Base-by-base conservation (phyloP, 2,888 invertebrate species). In the Stenchaetothrips biformis region DNA sequence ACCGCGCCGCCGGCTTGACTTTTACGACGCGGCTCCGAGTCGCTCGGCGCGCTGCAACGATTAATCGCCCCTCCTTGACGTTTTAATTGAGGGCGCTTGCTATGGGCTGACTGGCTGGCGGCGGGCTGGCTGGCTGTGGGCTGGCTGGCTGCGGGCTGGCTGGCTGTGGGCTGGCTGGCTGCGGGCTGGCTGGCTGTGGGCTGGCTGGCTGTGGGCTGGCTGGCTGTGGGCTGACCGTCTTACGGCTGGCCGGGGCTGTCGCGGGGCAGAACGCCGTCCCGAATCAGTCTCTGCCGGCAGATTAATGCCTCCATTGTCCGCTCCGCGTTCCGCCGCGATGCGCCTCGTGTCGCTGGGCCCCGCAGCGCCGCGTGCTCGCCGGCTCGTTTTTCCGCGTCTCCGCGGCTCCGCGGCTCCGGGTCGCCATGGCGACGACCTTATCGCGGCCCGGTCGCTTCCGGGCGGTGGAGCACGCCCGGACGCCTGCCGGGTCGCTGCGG, bases 51-150 rank as follows among this genome's bases (percentile, higher is more conserved):
- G 37, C 25, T 3, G 67, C 67, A 25, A 4, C 21, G 67, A 74
- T 74, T 74, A 25, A 74, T 74, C 67, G 67, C 25, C 25, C 6
- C 67, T 7, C 25, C 67, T 11, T 74, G 67, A 74, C 67, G 67
- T 74, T 74, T 74, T 74, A 74, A 74, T 74, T 74, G 67, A 74
- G 67, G 67, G 67, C 67, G 67, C 11, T 59, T 37, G 37, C 67
- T 25, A 25, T 25, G 67, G 25, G 59, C 59, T 18, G 16, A 16
- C 59, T 18, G 16, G 59, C 13, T 16, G 0, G 53, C 53, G 53
- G 53, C 53, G 53, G 6, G 53, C 53, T 8, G 8, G 53, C 13
- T 18, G 53, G 8, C 11, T 11, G 13, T 8, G 8, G 6, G 53
- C 59, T 9, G 59, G 59, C 59, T 18, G 13, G 53, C 53, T 53